Evolutionary conservation across 1,140 invertebrate genomes (phyloP).

Genomic region (Lepidurus apus): DNA sequence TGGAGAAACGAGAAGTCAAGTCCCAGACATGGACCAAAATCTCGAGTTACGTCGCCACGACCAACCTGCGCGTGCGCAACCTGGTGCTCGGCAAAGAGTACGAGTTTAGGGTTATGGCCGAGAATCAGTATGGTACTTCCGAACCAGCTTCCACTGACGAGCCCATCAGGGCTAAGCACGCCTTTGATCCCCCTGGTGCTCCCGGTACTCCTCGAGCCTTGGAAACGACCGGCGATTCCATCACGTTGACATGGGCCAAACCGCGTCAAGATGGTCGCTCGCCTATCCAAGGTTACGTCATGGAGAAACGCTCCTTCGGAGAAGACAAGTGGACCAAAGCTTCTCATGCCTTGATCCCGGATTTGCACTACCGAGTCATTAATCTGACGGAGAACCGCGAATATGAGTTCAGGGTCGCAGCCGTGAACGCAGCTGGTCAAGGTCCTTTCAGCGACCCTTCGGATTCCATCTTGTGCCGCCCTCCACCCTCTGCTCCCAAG

Average conservation of each 20-base stretch:
- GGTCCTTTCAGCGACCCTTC: conserved; percentile 85
- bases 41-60: conserved; percentile 83
- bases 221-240: conserved; percentile 86
- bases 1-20: conserved; percentile 85
- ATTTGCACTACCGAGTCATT: conserved; percentile 67
- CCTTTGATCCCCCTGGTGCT: conserved; percentile 84
- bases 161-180: conserved; percentile 88
- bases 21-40: conserved; percentile 80
- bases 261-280: conserved; percentile 89
- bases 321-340: conserved; percentile 90
- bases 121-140: conserved; percentile 92
- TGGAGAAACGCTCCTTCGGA: conserved; percentile 83
- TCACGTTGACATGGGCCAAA: conserved; percentile 88
- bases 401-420: conserved; percentile 95
- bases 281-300: conserved; percentile 81
- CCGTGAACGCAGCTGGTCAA: conserved; percentile 91
- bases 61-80: conserved; percentile 83
- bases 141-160: conserved; percentile 82
- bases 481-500: conserved; percentile 80
- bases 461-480: conserved; percentile 79
- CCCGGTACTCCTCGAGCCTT: conserved; percentile 79
- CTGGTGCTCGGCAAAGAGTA: conserved; percentile 84
- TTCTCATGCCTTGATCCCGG: conserved; percentile 70
- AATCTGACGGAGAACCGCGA: conserved; percentile 90
- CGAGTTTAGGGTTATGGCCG: conserved; percentile 95